Evolutionary conservation across 37 sponge, comb jelly and placozoan genomes (phyloP).

Genomic region (Agelas oroides): DNA sequence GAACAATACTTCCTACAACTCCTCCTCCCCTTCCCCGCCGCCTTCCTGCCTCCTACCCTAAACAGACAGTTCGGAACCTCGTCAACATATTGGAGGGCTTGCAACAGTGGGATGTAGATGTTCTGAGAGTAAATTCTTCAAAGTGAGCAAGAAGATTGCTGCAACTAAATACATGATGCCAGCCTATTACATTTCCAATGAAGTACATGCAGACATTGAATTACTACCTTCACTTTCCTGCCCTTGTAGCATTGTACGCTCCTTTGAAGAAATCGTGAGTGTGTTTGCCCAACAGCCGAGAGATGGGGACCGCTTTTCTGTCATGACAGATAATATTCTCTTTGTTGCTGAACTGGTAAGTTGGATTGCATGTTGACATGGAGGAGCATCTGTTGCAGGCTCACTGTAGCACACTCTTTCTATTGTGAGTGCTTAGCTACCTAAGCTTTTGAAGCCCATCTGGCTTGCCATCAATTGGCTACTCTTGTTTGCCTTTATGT

Average conservation of each 20-base stretch:
- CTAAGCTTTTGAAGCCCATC: too few relatives aligned
- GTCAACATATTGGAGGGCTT: not conserved
- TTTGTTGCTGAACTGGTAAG: constrained; percentile 6
- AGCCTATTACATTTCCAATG: too few relatives aligned
- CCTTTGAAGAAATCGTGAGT: not conserved
- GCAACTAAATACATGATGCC: not conserved
- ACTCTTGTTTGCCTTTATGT: too few relatives aligned
- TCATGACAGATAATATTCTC: constrained; percentile 1
- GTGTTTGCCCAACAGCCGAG: not conserved
- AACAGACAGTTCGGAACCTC: not conserved
- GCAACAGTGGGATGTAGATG: not conserved
- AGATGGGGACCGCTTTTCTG: not conserved
- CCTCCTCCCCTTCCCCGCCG: too few relatives aligned
- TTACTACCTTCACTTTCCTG: not conserved
- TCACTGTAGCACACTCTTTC: too few relatives aligned
- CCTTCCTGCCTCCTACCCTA: too few relatives aligned
- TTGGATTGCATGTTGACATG: not conserved
- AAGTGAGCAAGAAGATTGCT: too few relatives aligned
- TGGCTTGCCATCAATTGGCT: too few relatives aligned
- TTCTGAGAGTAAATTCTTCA: not conserved
- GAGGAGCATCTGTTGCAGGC: too few relatives aligned
- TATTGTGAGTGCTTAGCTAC: too few relatives aligned
- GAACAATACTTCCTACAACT: too few relatives aligned
- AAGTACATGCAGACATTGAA: too few relatives aligned
- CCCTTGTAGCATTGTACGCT: not conserved